These are phyloP conservation scores for Parotocinclus haroldoi DNA, from an alignment of 2,797 vertebrate genomes.

Conservation along the genomic window DNA sequence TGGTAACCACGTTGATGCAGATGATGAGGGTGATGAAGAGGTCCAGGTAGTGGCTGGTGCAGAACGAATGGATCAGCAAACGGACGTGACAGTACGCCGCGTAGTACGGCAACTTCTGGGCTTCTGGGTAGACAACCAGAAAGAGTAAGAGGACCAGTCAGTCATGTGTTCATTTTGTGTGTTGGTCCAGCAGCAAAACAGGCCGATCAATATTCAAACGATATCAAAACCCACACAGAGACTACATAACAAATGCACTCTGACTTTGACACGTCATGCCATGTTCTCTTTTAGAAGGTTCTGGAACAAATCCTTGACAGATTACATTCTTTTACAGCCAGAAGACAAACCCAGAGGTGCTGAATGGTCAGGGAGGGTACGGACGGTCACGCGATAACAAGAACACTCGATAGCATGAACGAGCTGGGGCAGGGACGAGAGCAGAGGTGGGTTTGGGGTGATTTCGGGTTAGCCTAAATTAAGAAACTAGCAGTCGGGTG, in stretches of 20 bases:
- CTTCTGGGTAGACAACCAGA: slow-evolving; percentile 66
- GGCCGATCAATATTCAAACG: too few relatives aligned
- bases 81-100: slow-evolving; percentile 83
- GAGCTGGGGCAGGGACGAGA: background rate
- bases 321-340: too few relatives aligned
- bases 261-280: too few relatives aligned
- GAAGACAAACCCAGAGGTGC: too few relatives aligned
- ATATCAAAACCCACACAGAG: too few relatives aligned
- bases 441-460: slow-evolving; percentile 8
- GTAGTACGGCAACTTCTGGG: slow-evolving; percentile 93
- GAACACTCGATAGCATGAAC: slow-evolving; percentile 3
- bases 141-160: too few relatives aligned
- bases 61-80: slow-evolving; percentile 89
- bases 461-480: slow-evolving; percentile 3
- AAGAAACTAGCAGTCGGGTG: background rate
- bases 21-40: slow-evolving; percentile 96
- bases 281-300: too few relatives aligned
- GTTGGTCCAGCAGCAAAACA: too few relatives aligned
- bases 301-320: too few relatives aligned
- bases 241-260: too few relatives aligned
- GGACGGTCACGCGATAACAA: background rate
- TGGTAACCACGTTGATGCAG: slow-evolving; percentile 96
- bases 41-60: slow-evolving; percentile 95
- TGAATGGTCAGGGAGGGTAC: too few relatives aligned
- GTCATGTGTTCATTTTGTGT: too few relatives aligned